Base-by-base conservation (phyloP, 2,797 vertebrate genomes). In the Pangasius mekongensis region DNA sequence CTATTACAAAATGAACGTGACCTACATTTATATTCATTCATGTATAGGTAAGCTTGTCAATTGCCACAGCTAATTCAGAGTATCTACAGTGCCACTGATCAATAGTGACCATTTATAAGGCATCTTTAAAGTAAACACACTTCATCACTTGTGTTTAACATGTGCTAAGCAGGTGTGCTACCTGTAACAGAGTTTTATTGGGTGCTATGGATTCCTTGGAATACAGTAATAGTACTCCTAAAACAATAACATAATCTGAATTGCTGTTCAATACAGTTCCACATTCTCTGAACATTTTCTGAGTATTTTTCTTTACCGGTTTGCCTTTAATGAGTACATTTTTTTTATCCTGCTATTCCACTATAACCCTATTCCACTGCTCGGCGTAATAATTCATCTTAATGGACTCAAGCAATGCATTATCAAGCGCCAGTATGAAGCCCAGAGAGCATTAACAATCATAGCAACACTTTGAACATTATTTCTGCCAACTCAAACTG, bases 381-480 rank as follows among this genome's bases (percentile, higher is more conserved):
- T 69, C 47, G 22, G n/a, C 54, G 47, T 33, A 84, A 84, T 84
- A 69, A 84, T 69, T 84, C 64, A 87, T 49, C 74, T 69, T 88
- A 90, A 90, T 87, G 64, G 83, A 88, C 81, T 88, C 73, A 73
- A 82, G 77, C 66, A 84, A 33, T 18, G 47, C 83, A 84, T 84
- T 84, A 67, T 67, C 43, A 69, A 69, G 83, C 10, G n/a, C 43
- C 47, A 84, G 43, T 69, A 84, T 33, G 47, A n/a, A 69, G 64
- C 83, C 83, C 58, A 27, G 64, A 54, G 64, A 67, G 64, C 83
- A 67, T 69, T 69, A 84, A 47, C 62, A 83, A 83, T 49, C 82
- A 83, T 49, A 66, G 82, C 82, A 84, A 67, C 83, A 67, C 83
- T 54, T 49, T 67, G 64, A 84, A 52, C 83, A 54, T 84, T 69